Percentiles rank a stretch among this genome's conserved stretches.
Conservation (phyloP, 2,888 invertebrate genomes). For the Xestobium rufovillosum region DNA sequence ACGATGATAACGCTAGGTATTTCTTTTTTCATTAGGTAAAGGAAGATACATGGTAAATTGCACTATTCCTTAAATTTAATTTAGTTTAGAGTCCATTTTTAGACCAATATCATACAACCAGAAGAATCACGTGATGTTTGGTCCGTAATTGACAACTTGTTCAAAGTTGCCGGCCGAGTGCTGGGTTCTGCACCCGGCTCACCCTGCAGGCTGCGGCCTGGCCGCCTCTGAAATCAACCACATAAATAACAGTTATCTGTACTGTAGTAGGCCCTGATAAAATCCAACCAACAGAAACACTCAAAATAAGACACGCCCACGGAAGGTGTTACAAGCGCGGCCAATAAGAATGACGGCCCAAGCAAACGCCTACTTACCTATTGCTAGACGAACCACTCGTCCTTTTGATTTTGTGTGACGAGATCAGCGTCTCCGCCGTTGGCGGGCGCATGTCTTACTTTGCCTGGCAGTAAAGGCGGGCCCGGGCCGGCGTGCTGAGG, state of each 20-base stretch:
- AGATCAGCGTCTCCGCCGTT: conserved; percentile 38
- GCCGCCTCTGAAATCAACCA: conserved; percentile 44
- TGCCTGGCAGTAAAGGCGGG: conserved; percentile 68
- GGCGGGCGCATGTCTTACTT: conserved; percentile 49
- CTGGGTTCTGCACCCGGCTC: conserved; percentile 45
- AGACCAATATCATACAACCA: too few species aligned
- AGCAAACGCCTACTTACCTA: conserved; percentile 46
- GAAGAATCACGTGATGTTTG: too few species aligned
- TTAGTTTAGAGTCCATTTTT: conserved; percentile 1
- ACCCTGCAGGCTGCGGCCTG: conserved; percentile 57
- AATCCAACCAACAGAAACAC: too few species aligned
- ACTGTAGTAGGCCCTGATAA: too few species aligned
- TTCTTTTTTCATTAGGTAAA: too few species aligned
- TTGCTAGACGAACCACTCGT: conserved; percentile 85
- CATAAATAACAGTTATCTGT: conserved; percentile 10
- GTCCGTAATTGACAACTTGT: too few species aligned
- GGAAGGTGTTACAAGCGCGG: too few species aligned
- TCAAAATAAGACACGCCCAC: too few species aligned
- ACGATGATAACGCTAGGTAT: conserved; percentile 9
- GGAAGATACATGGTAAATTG: conserved; percentile 1
- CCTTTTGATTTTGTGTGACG: conserved; percentile 67
- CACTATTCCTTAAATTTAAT: not conserved
- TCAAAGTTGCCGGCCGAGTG: conserved; percentile 41
- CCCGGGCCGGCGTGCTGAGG: conserved; percentile 55
- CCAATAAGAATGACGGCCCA: too few species aligned